A percentile compares a stretch with the other conserved stretches of the same genome.
Evolutionary conservation across 2,113 vertebrate species (phyloP).

Genomic region (Herpailurus yagouaroundi): DNA sequence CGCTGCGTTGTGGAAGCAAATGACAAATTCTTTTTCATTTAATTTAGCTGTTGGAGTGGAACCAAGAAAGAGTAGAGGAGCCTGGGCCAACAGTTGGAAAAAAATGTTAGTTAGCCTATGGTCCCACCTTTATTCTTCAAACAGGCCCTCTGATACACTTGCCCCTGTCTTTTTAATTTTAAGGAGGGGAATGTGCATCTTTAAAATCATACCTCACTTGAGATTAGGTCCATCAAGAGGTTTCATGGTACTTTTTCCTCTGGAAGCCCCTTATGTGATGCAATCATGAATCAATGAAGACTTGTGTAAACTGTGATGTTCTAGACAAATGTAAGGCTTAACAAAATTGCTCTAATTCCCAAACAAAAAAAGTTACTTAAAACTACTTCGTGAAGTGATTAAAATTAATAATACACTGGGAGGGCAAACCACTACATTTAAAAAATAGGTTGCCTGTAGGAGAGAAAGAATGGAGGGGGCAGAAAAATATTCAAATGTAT

Average conservation of each 20-base stretch:
- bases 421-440: background rate
- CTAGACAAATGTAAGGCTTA: background rate
- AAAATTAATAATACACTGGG: background rate
- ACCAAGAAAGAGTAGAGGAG: constrained; percentile 25
- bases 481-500: background rate
- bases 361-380: constrained; percentile 6
- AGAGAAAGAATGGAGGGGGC: background rate
- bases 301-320: background rate
- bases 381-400: background rate
- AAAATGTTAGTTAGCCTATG: background rate
- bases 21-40: constrained; percentile 36
- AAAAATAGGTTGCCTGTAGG: background rate
- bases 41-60: constrained; percentile 34
- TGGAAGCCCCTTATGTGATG: background rate
- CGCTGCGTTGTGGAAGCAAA: background rate
- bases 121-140: background rate
- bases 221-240: background rate
- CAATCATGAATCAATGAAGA: background rate
- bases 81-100: constrained; percentile 38
- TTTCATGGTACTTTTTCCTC: background rate
- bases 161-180: background rate
- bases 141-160: background rate
- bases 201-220: background rate
- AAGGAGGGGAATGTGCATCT: background rate
- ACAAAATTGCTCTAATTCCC: background rate